Conservation (phyloP, 2,113 vertebrate genomes). For the Anhinga anhinga region DNA sequence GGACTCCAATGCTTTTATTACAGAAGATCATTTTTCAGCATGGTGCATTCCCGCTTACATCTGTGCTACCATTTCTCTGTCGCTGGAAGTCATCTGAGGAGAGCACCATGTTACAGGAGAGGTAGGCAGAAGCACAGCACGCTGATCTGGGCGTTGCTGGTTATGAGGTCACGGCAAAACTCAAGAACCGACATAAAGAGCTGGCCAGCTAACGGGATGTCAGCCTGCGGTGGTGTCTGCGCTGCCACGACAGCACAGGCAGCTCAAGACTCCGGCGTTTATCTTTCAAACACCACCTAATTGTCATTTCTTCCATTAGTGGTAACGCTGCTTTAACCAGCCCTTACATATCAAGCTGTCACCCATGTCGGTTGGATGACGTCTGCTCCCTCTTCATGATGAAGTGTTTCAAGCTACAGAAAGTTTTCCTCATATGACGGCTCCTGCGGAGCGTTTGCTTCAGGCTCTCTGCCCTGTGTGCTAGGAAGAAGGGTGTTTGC, state of each 20-base stretch:
- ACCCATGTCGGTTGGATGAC: neutral
- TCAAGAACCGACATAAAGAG: neutral
- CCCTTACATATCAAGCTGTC: neutral
- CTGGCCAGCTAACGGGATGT: neutral
- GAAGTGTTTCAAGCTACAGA: neutral
- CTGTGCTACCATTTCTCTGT: neutral
- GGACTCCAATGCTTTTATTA: neutral
- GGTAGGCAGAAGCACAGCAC: neutral
- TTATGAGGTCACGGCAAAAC: neutral
- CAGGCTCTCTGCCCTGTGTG: neutral
- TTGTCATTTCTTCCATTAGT: neutral
- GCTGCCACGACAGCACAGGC: neutral
- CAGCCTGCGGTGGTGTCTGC: neutral
- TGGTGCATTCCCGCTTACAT: neutral
- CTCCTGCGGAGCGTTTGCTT: neutral
- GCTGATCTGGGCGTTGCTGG: neutral
- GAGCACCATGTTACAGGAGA: neutral
- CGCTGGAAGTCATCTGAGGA: neutral
- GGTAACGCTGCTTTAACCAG: neutral
- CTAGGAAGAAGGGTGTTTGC: neutral
- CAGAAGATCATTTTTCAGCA: neutral
- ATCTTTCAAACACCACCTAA: neutral
- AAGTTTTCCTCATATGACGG: neutral
- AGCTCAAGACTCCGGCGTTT: neutral
- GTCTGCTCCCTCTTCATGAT: neutral